phyloP scores from a whole-genome alignment of 2,113 vertebrate genomes.

The Sisor rabdophorus region DNA sequence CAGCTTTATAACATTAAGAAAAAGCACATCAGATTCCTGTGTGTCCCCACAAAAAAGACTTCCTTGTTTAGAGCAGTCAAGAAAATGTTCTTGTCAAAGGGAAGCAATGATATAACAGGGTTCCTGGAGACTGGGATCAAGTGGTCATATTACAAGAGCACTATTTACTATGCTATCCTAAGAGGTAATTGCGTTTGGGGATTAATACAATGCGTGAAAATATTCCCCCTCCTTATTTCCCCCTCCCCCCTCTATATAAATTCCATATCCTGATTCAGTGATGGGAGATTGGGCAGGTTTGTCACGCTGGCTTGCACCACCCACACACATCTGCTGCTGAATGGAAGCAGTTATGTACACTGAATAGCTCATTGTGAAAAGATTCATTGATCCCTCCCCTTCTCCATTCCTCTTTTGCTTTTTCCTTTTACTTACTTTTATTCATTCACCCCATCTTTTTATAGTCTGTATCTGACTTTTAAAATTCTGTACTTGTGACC shows the following conservation, averaged over 20 bases:
- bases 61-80: constrained; percentile 8
- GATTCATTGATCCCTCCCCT: constrained; percentile 22
- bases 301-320: constrained; percentile 21
- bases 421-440: constrained; percentile 29
- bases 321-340: constrained; percentile 46
- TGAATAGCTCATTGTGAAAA: constrained; percentile 47
- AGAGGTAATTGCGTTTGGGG: constrained; percentile 32
- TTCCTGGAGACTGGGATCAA: constrained; percentile 31
- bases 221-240: constrained; percentile 9
- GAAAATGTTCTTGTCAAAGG: constrained; percentile 21
- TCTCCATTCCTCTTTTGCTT: constrained; percentile 10
- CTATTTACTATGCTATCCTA: constrained; percentile 23
- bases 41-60: background rate
- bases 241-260: constrained; percentile 26
- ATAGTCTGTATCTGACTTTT: constrained; percentile 23
- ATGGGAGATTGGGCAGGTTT: constrained; percentile 26
- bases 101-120: constrained; percentile 31
- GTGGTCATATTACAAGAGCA: constrained; percentile 32
- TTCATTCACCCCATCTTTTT: constrained; percentile 15
- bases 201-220: constrained; percentile 27
- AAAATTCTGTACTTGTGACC: constrained; percentile 7
- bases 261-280: constrained; percentile 40
- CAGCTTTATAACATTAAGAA: constrained; percentile 18
- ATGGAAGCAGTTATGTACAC: constrained; percentile 37
- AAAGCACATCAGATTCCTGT: background rate